Percentiles rank a stretch among this genome's conserved stretches.
phyloP scores from a whole-genome alignment of 2,888 invertebrate genomes.

The Pilophorus perplexus region DNA sequence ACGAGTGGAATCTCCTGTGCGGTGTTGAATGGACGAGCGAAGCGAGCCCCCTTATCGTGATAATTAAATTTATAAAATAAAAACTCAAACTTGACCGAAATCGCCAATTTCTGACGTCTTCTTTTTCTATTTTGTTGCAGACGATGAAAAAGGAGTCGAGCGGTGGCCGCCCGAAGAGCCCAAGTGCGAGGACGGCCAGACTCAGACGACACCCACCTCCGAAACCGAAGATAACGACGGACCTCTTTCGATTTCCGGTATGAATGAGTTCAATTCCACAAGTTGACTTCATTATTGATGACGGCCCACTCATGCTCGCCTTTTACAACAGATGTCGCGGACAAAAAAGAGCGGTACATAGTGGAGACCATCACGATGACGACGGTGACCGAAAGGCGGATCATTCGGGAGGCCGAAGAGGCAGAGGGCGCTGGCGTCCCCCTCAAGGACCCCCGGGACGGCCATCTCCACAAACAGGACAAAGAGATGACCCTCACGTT shows the following conservation, averaged over 20 bases:
- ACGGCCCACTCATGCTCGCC: not conserved
- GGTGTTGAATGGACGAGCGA: too few species aligned
- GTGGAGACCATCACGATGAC: constrained; percentile 68
- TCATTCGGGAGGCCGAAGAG: constrained; percentile 63
- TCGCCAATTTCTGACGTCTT: too few species aligned
- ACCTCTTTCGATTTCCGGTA: constrained; percentile 17
- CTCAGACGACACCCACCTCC: constrained; percentile 35
- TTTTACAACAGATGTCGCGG: constrained; percentile 1
- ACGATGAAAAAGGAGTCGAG: constrained; percentile 15
- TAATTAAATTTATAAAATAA: too few species aligned
- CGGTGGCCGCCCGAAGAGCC: constrained; percentile 37
- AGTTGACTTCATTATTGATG: not conserved
- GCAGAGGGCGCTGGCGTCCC: constrained; percentile 33
- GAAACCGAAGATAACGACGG: constrained; percentile 36
- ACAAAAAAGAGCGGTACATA: constrained; percentile 57
- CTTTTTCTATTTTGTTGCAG: too few species aligned
- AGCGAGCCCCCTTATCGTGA: too few species aligned
- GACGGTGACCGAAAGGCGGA: constrained; percentile 64
- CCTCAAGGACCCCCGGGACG: not conserved
- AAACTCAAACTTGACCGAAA: too few species aligned
- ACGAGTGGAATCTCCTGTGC: too few species aligned
- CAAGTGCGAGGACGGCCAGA: constrained; percentile 39
- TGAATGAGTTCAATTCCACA: not conserved
- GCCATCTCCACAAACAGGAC: constrained; percentile 33
- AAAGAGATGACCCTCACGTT: constrained; percentile 59